Base-by-base conservation (phyloP, 2,113 vertebrate species). In the Pampusana beccarii region DNA sequence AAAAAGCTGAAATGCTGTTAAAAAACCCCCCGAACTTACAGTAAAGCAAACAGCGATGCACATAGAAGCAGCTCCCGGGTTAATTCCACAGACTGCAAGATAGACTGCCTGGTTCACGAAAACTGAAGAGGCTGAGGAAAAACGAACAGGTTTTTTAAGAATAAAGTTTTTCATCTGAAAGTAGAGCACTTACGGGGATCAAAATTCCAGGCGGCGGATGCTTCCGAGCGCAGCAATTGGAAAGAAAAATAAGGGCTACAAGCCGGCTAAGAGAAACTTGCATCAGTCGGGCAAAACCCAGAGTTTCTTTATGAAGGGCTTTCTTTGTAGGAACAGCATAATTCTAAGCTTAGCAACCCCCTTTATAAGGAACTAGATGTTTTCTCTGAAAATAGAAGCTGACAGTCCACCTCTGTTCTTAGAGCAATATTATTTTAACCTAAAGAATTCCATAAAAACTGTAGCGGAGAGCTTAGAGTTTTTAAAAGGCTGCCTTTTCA, bases 351-450 rank as follows among this genome's bases (percentile, higher is more conserved):
- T 67, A 96, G 83, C 73, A 77, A 86, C 17, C 78, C 78, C 33
- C 94, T 92, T 91, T 67, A 54, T 20, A 84, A 88, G 88, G 80
- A 93, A 80, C 88, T 74, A 29, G n/a, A 71, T 96, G 94, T 97
- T 97, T 97, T 91, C 90, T 97, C 73, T 96, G 83, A 92, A 97
- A 97, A 97, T 38, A 97, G 80, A 87, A 91, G 90, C 92, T 89
- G 95, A 97, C 95, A 97, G 94, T 91, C 84, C 28, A 19, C 48
- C 95, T 94, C 95, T 97, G 94, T 97, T 90, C 95, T 92, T 67
- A 24, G 36, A 60, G 92, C 56, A 97, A 97, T 96, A 92, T 95
- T 95, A 90, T 77, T 93, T 94, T 96, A 96, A 95, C 80, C 82
- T 79, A 54, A 78, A 79, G 83, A 93, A 96, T 96, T 89, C 92